Evolutionary conservation across 1,140 invertebrate genomes (phyloP).

Genomic region (Polypedilum vanderplanki): DNA sequence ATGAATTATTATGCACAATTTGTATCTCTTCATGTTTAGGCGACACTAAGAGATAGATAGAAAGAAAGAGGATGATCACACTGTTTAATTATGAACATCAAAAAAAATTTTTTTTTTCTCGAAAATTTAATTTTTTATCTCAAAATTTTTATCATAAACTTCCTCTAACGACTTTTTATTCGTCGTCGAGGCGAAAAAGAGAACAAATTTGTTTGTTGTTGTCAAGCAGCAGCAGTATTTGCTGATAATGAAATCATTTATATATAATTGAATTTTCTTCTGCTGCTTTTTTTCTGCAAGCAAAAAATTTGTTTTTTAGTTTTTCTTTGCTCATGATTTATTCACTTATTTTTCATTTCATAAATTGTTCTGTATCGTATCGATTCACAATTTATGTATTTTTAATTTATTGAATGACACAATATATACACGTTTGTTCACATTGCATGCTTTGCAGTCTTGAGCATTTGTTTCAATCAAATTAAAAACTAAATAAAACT

Average conservation of each 20-base stretch:
- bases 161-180: too few species aligned
- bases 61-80: too few species aligned
- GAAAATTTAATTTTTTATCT: too few species aligned
- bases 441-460: neutral
- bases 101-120: too few species aligned
- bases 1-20: too few species aligned
- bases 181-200: too few species aligned
- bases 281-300: neutral
- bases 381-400: slow-evolving; percentile 5
- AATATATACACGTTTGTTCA: neutral
- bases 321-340: neutral
- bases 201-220: neutral
- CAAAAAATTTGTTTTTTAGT: neutral
- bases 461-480: too few species aligned
- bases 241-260: slow-evolving; percentile 15
- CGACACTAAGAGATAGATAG: too few species aligned
- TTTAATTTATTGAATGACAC: neutral
- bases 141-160: too few species aligned
- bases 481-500: neutral
- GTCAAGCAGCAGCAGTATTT: neutral
- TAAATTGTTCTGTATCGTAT: slow-evolving; percentile 1
- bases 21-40: too few species aligned
- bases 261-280: neutral
- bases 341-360: neutral
- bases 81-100: too few species aligned